Conservation (phyloP, 2,888 invertebrate genomes). For the Parascotia fuliginaria region DNA sequence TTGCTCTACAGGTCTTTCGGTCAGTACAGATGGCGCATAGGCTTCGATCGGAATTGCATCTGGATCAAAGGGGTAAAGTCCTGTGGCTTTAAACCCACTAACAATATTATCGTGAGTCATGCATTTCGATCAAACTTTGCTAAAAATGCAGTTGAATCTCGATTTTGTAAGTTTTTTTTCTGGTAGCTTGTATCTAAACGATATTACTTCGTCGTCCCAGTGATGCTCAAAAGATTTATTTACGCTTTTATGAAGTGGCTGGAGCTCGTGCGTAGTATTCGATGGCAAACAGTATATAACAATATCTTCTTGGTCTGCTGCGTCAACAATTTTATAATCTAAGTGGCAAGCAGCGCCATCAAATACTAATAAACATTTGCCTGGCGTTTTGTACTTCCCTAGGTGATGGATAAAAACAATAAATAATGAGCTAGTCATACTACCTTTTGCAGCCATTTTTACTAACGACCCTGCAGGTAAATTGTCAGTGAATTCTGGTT, state of each 20-base stretch:
- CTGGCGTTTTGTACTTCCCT: no score
- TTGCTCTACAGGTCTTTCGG: no score
- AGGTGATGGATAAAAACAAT: no score
- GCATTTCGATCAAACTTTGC: constrained; percentile 5
- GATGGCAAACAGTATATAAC: neutral
- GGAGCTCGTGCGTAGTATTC: constrained; percentile 1
- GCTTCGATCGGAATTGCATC: neutral
- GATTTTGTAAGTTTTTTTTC: neutral
- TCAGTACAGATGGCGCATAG: neutral
- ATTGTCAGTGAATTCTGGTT: no score
- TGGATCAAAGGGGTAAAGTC: neutral
- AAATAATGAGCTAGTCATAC: no score
- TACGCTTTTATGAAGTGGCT: constrained; percentile 2
- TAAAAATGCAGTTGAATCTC: neutral
- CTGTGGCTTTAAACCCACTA: neutral
- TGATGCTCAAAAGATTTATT: constrained; percentile 6
- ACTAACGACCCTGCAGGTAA: no score
- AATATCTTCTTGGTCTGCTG: neutral
- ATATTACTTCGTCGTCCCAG: constrained; percentile 2
- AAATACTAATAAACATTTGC: no score
- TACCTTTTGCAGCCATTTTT: no score
- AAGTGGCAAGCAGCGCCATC: neutral
- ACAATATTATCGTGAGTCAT: neutral
- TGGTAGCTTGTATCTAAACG: neutral
- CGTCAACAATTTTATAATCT: neutral